phyloP scores from a whole-genome alignment of 2,797 vertebrate species.

The Kryptolebias ocellatus region DNA sequence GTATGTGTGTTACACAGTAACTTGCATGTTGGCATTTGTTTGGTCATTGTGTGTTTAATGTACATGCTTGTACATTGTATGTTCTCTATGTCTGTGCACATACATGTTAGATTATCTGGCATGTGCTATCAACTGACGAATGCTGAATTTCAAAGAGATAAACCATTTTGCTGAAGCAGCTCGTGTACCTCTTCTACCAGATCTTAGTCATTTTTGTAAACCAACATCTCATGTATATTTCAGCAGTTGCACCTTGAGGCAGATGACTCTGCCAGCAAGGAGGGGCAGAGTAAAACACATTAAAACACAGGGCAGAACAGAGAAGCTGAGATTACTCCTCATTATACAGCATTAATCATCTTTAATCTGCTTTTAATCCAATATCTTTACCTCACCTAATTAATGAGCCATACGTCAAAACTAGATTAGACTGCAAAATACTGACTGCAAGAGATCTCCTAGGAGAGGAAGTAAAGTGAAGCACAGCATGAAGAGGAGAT shows the following conservation, averaged over 20 bases:
- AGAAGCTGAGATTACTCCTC: conserved; percentile 63
- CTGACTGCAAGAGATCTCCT: conserved; percentile 28
- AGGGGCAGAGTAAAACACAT: conserved; percentile 58
- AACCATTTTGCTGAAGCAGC: conserved; percentile 50
- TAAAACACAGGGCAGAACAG: conserved; percentile 55
- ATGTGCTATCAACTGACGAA: conserved; percentile 46
- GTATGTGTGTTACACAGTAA: neutral
- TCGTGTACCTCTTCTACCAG: conserved; percentile 17
- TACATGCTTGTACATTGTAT: neutral
- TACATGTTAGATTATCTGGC: conserved; percentile 22
- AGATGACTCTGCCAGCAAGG: conserved; percentile 51
- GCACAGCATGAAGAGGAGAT: conserved; percentile 1
- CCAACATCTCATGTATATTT: conserved; percentile 74
- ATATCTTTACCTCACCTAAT: conserved; percentile 71
- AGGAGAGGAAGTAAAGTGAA: conserved; percentile 5
- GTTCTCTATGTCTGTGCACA: neutral
- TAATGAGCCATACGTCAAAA: conserved; percentile 60
- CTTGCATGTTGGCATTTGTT: conserved; percentile 1
- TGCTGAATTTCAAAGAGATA: conserved; percentile 40
- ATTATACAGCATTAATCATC: conserved; percentile 76
- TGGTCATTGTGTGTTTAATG: conserved; percentile 29
- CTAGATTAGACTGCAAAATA: conserved; percentile 64
- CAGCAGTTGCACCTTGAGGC: conserved; percentile 61
- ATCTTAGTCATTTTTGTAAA: conserved; percentile 58
- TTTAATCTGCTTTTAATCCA: conserved; percentile 79